phyloP scores from a whole-genome alignment of 2,797 vertebrate genomes.

The Bradypodion pumilum region DNA sequence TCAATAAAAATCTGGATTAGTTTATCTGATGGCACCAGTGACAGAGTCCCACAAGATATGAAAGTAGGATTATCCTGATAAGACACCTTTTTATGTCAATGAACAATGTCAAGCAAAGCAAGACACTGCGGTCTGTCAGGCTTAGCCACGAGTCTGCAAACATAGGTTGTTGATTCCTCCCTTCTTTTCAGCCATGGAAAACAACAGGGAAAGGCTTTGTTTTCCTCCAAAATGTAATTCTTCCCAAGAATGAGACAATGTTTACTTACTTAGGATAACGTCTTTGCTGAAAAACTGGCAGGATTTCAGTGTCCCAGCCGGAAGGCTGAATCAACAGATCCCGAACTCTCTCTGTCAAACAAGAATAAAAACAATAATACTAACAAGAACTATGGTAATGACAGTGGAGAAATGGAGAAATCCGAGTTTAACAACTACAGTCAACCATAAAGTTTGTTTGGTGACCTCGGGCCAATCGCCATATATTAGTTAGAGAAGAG shows the following conservation, averaged over 20 bases:
- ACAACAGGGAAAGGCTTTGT: not conserved
- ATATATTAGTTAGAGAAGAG: not conserved
- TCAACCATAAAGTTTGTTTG: not conserved
- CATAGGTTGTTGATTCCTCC: not conserved
- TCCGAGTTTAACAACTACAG: not conserved
- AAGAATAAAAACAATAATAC: slow-evolving; percentile 18
- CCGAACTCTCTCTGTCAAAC: slow-evolving; percentile 85
- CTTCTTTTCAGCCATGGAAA: not conserved
- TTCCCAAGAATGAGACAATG: slow-evolving; percentile 52
- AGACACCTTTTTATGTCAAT: slow-evolving; percentile 50
- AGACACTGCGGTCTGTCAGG: slow-evolving; percentile 35
- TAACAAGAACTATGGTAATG: slow-evolving; percentile 16
- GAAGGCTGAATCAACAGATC: slow-evolving; percentile 84
- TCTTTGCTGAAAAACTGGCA: slow-evolving; percentile 90
- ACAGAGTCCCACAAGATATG: slow-evolving; percentile 46
- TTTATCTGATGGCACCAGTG: slow-evolving; percentile 36
- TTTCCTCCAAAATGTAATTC: not conserved
- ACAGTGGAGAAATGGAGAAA: not conserved
- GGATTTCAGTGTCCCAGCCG: slow-evolving; percentile 81
- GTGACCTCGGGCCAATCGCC: not conserved
- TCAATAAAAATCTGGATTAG: slow-evolving; percentile 50
- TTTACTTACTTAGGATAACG: slow-evolving; percentile 89
- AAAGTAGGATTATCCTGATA: slow-evolving; percentile 40
- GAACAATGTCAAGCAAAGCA: slow-evolving; percentile 34
- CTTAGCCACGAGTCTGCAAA: not conserved